These are phyloP conservation scores for Melanotaenia nigrans DNA, from an alignment of 2,797 vertebrate species.

Conservation along the genomic window DNA sequence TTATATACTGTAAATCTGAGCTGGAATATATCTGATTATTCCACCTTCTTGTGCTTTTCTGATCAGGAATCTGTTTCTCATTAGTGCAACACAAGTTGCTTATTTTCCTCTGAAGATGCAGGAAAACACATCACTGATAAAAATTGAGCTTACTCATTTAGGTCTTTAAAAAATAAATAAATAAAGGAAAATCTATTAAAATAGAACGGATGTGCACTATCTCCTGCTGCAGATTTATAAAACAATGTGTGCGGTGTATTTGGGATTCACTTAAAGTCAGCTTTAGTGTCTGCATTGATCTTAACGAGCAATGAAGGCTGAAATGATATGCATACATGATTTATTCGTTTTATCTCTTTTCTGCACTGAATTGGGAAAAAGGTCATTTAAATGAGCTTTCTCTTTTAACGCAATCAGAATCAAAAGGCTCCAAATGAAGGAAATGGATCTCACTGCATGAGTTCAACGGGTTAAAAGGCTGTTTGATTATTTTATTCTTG, in stretches of 20 bases:
- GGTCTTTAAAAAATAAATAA: too few relatives aligned
- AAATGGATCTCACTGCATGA: neutral
- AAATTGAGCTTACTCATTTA: neutral
- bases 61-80: neutral
- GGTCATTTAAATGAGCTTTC: neutral
- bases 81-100: neutral
- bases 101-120: neutral
- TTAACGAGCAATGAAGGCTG: too few relatives aligned
- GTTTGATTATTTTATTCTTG: neutral
- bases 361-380: neutral
- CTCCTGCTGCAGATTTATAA: neutral
- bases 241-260: neutral
- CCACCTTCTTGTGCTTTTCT: neutral
- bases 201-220: neutral
- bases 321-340: neutral
- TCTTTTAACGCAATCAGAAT: neutral
- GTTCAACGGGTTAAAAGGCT: neutral
- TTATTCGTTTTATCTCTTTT: neutral
- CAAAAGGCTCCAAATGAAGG: neutral
- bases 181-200: neutral
- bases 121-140: neutral
- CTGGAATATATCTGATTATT: neutral
- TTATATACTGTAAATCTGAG: too few relatives aligned
- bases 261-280: neutral
- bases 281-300: neutral